Evolutionary conservation across 1,140 invertebrate species (phyloP), one percentile per base, ranked within the genome.

Genomic region (Mya arenaria): DNA sequence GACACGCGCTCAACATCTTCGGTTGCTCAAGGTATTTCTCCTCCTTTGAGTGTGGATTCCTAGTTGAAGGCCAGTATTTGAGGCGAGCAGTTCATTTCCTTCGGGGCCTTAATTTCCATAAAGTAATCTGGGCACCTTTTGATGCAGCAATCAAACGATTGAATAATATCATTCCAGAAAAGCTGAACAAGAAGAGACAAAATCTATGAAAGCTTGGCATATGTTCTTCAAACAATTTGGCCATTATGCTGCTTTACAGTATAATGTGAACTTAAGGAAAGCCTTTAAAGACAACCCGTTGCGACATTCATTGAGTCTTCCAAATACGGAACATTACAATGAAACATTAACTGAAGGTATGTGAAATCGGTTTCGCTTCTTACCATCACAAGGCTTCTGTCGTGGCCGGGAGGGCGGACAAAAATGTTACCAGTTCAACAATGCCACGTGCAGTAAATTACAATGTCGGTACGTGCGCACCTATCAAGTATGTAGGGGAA

Each of bases 11-110:
- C n/a, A n/a, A n/a, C n/a, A n/a, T n/a, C n/a, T n/a, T n/a, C n/a
- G n/a, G n/a, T n/a, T n/a, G n/a, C 48, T 52, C 48, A 66, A 68
- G 65, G 65, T 68, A 68, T 68, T 41, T 17, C 65, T 15, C 23
- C 44, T 15, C 28, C 34, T 68, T 28, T 39, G 25, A 39, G 65
- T 8, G 65, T 68, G 65, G 44, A 25, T n/a, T 39, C 36, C 34
- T 39, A 68, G 25, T 39, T 68, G 4, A 68, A 41, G 34, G 36
- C 65, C 17, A 68, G 44, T 15, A n/a, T 68, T n/a, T 68, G 65
- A 39, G 37, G 34, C 17, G 65, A 68, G 15, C 34, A 68, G 28
- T 68, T 39, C 25, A 10, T 41, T 19, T 19, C 65, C 8, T 68
- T 68, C 4, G 36, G 34, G 28, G 28, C 34, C 41, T 41, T 68